A percentile compares a stretch with the other conserved stretches of the same genome.
Conservation (phyloP, 2,797 vertebrate genomes). For the Alosa sapidissima region DNA sequence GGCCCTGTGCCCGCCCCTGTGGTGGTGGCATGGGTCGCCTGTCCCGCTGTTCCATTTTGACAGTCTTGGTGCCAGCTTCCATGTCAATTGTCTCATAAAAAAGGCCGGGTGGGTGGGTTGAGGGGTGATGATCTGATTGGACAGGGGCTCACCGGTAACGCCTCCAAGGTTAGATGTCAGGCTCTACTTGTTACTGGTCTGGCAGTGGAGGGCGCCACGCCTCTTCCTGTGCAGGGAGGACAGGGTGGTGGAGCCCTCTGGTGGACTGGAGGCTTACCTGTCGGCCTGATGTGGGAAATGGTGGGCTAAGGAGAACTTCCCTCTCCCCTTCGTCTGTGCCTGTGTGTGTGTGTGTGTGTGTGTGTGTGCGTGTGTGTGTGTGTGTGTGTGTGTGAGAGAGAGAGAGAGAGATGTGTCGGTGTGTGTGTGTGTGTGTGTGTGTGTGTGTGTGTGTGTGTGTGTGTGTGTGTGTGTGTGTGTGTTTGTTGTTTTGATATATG, state of each 20-base stretch:
- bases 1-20: conserved; percentile 49
- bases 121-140: neutral
- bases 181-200: conserved; percentile 38
- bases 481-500: neutral
- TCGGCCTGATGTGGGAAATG: conserved; percentile 49
- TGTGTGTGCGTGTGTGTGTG: neutral
- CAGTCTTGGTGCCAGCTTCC: conserved; percentile 54
- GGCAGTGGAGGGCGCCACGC: conserved; percentile 58
- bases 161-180: neutral
- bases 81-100: neutral
- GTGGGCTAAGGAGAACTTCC: conserved; percentile 33
- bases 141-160: neutral
- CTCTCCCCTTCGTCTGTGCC: conserved; percentile 35
- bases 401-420: too few species aligned
- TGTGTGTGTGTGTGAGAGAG: conserved; percentile 1
- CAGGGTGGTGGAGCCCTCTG: conserved; percentile 52
- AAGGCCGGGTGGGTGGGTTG: neutral
- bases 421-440: neutral
- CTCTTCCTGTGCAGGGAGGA: conserved; percentile 47
- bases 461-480: neutral
- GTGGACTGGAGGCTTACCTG: conserved; percentile 46
- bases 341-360: neutral
- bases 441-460: neutral
- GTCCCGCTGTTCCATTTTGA: conserved; percentile 73
- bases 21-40: conserved; percentile 56